A percentile compares a stretch with the other conserved stretches of the same genome.
Conservation (phyloP, 2,888 invertebrate genomes). For the Andrena bicolor region DNA sequence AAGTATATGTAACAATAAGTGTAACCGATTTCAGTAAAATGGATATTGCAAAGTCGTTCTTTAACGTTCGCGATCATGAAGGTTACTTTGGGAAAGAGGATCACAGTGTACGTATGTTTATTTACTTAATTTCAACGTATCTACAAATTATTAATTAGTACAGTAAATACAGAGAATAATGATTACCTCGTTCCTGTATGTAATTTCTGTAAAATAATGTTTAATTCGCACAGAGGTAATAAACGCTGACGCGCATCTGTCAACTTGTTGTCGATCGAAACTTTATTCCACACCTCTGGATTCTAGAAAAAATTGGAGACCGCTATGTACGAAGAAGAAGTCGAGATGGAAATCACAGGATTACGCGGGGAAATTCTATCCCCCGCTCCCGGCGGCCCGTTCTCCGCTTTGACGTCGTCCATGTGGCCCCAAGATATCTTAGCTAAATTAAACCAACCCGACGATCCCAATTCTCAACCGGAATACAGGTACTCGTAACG, state of each 20-base stretch:
- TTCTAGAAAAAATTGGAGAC: slow-evolving; percentile 91
- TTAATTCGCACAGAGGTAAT: not conserved
- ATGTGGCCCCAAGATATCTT: slow-evolving; percentile 99
- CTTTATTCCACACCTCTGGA: not conserved
- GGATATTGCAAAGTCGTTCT: slow-evolving; percentile 97
- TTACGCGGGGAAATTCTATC: slow-evolving; percentile 90
- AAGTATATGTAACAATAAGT: slow-evolving; percentile 8
- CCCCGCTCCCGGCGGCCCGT: slow-evolving; percentile 95
- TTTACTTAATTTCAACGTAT: not conserved
- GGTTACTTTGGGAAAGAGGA: slow-evolving; percentile 96
- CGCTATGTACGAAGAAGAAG: slow-evolving; percentile 91
- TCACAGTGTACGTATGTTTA: slow-evolving; percentile 88
- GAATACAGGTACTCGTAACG: slow-evolving; percentile 87
- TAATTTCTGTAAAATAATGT: not conserved
- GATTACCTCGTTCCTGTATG: not conserved
- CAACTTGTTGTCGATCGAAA: not conserved
- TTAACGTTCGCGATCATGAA: slow-evolving; percentile 93
- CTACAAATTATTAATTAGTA: not conserved
- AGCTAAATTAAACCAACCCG: slow-evolving; percentile 92
- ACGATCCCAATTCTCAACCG: slow-evolving; percentile 90
- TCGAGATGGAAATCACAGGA: slow-evolving; percentile 90
- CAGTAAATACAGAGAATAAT: not conserved
- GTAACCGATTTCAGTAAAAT: slow-evolving; percentile 85
- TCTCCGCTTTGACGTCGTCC: slow-evolving; percentile 96
- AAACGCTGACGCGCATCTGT: not conserved